Evolutionary conservation across 1,140 invertebrate genomes (phyloP), one percentile per base, ranked within the genome.

Genomic region (Cheumatopsyche charites): DNA sequence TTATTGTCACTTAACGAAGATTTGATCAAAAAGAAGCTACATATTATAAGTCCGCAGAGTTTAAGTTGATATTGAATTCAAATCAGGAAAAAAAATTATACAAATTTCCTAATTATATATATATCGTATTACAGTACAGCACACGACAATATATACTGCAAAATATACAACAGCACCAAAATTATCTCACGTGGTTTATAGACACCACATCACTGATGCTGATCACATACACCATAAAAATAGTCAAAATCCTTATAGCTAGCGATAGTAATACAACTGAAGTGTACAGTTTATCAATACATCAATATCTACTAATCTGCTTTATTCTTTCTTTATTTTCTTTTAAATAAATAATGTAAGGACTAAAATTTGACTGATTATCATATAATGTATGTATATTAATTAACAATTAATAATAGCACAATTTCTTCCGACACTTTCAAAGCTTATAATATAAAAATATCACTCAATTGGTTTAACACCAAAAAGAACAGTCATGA

Each of bases 341-440:
- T 47, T 47, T 47, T 47, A 52, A 52, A 52, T 52, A 52, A 17
- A 36, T 36, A 52, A 52, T 52, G 15, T 52, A 52, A 52, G 15
- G 15, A 17, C 47, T 52, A 52, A 52, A 52, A 52, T 52, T 52
- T 52, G 47, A 52, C 47, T 52, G 47, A n/a, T 52, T 9, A 17
- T 52, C 19, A 52, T 52, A 15, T 15, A n/a, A 52, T 52, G n/a
- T n/a, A n/a, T n/a, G n/a, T n/a, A 52, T 19, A 52, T 17, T 52
- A 52, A 52, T 52, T 52, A 52, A 52, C 47, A 52, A 52, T 52
- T 52, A 52, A 17, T 52, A 52, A 52, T 52, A 52, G 47, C 47
- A 52, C 47, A 52, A 52, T 52, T 52, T 52, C 47, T 52, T 52
- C 47, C 47, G 15, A 52, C 15, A 52, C 19, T 52, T 17, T 52